Conservation (phyloP, 2,888 invertebrate genomes). For the Pomacea canaliculata region DNA sequence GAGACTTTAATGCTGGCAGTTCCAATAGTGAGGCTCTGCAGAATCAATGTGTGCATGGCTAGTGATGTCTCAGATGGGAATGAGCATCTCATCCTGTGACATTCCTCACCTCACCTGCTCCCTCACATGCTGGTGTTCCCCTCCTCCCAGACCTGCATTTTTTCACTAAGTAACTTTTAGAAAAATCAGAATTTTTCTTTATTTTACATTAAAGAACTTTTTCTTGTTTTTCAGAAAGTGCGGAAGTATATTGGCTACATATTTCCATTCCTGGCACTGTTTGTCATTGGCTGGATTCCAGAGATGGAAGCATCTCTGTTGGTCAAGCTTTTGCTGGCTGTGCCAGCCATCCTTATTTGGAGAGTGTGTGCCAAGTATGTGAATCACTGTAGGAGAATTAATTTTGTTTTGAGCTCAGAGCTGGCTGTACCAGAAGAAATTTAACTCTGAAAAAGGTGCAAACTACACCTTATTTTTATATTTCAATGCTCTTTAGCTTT, state of each 20-base stretch:
- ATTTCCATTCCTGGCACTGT: constrained; percentile 90
- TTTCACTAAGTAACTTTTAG: background rate
- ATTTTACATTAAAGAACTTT: background rate
- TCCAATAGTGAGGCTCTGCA: too few relatives aligned
- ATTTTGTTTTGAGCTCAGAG: too few relatives aligned
- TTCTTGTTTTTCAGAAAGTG: constrained; percentile 72
- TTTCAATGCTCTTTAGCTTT: too few relatives aligned
- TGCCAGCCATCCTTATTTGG: constrained; percentile 51
- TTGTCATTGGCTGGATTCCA: constrained; percentile 86
- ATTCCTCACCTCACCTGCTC: too few relatives aligned
- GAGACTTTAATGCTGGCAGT: too few relatives aligned
- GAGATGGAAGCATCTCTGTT: constrained; percentile 74
- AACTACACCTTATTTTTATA: too few relatives aligned
- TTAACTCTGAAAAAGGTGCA: too few relatives aligned
- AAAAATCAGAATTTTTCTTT: background rate
- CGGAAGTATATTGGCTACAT: constrained; percentile 90
- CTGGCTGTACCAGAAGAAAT: too few relatives aligned
- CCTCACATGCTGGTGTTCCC: background rate
- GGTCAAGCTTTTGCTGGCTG: constrained; percentile 77
- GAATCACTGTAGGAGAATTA: background rate
- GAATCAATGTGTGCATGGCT: too few relatives aligned
- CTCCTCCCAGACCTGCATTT: background rate
- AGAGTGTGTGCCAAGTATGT: constrained; percentile 21
- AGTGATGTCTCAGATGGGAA: too few relatives aligned
- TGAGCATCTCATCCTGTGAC: too few relatives aligned